These are phyloP conservation scores for Cathartes aura DNA, from an alignment of 2,113 vertebrate species.

Conservation along the genomic window DNA sequence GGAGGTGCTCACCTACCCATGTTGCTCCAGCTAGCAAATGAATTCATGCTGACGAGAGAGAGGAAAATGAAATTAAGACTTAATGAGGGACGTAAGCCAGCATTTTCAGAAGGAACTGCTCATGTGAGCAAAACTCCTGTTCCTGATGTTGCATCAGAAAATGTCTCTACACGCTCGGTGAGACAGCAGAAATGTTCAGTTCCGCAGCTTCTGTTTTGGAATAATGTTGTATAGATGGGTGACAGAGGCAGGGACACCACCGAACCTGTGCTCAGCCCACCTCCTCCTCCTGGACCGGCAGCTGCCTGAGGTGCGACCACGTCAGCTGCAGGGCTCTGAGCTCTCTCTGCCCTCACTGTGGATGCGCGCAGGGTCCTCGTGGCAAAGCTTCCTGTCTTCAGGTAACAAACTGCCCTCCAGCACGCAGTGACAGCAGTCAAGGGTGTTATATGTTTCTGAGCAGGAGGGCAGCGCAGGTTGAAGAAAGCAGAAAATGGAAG, in stretches of 20 bases:
- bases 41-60: background rate
- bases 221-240: background rate
- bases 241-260: background rate
- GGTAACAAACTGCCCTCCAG: background rate
- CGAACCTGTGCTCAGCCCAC: background rate
- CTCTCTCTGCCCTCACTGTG: background rate
- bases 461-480: background rate
- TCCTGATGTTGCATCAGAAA: background rate
- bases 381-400: background rate
- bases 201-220: background rate
- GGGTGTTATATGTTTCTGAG: background rate
- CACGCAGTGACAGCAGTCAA: background rate
- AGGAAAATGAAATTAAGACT: background rate
- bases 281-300: background rate
- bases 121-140: background rate
- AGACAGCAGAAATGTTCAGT: background rate
- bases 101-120: background rate
- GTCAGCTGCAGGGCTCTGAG: background rate
- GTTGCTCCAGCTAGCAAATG: background rate
- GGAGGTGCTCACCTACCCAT: background rate
- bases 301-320: background rate
- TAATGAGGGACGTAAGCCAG: background rate
- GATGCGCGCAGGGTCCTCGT: no score
- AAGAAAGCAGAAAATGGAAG: background rate
- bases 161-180: background rate